A percentile compares a stretch with the other conserved stretches of the same genome.
Evolutionary conservation across 2,797 vertebrate species (phyloP).

Genomic region (Glossophaga mutica): DNA sequence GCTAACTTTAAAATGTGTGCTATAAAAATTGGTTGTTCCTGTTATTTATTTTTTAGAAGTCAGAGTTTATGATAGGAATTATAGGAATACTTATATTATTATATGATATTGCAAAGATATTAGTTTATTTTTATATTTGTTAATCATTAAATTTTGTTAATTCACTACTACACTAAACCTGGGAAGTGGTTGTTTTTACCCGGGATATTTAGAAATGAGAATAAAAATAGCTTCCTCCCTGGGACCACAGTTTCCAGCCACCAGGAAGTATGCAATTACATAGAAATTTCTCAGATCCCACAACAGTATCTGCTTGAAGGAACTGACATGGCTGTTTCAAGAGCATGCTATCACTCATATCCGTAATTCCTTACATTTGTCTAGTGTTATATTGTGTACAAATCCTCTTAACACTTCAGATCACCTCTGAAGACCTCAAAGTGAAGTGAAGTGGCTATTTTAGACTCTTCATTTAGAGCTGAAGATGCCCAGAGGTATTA

Average conservation of each 20-base stretch:
- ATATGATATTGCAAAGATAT: not conserved
- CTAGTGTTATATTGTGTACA: not conserved
- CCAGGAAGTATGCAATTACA: not conserved
- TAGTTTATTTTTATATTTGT: not conserved
- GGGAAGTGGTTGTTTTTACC: not conserved
- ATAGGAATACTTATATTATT: not conserved
- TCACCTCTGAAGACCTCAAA: not conserved
- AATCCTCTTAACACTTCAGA: not conserved
- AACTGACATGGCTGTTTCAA: not conserved
- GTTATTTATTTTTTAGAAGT: not conserved
- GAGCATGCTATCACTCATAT: not conserved
- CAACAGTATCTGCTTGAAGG: not conserved
- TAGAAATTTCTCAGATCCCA: not conserved
- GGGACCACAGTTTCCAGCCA: not conserved
- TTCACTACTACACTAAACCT: not conserved
- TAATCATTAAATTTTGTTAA: not conserved
- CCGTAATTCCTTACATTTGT: not conserved
- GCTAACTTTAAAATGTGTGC: not conserved
- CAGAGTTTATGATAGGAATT: not conserved
- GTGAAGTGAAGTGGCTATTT: not conserved
- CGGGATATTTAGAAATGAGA: not conserved
- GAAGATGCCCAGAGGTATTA: not conserved
- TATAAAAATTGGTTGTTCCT: not conserved
- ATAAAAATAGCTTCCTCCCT: not conserved
- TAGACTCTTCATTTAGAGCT: not conserved